Percentiles rank a stretch among this genome's conserved stretches.
Conservation (phyloP, 2,797 vertebrate species). For the Sebastes hopkinsi region DNA sequence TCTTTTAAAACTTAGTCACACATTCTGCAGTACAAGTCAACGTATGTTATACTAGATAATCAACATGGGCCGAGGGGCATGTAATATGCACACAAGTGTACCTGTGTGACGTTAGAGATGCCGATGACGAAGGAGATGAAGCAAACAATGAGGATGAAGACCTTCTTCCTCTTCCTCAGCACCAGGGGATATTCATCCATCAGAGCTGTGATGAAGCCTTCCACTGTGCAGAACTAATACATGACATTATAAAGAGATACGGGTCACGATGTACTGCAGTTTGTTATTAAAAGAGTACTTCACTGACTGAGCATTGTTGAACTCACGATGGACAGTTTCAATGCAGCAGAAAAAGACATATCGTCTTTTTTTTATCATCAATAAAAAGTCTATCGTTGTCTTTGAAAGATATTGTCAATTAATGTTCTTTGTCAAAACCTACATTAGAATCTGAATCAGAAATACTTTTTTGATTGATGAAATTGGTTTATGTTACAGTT, state of each 20-base stretch:
- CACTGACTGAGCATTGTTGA: neutral
- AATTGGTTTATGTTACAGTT: neutral
- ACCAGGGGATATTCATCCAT: conserved; percentile 89
- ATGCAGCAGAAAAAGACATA: neutral
- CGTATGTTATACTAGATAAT: neutral
- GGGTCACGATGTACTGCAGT: neutral
- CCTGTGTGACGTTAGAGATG: conserved; percentile 95
- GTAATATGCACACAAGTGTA: conserved; percentile 36
- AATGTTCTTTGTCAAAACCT: neutral
- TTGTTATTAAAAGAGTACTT: neutral
- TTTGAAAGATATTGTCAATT: fast-evolving
- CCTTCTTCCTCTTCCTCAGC: conserved; percentile 89
- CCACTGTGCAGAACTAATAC: conserved; percentile 91
- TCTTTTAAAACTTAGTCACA: neutral
- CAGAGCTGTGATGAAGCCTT: conserved; percentile 93
- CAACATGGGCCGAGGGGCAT: conserved; percentile 30
- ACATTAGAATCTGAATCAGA: no score
- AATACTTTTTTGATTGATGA: no score
- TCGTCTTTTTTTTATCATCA: neutral
- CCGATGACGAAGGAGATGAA: conserved; percentile 90
- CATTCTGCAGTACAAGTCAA: neutral
- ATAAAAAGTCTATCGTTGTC: neutral
- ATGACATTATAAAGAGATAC: neutral
- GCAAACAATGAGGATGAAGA: conserved; percentile 90
- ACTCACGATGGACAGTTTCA: neutral